A percentile compares a stretch with the other conserved stretches of the same genome.
Conservation (phyloP, 2,888 invertebrate genomes). For the Eilema griseolum region DNA sequence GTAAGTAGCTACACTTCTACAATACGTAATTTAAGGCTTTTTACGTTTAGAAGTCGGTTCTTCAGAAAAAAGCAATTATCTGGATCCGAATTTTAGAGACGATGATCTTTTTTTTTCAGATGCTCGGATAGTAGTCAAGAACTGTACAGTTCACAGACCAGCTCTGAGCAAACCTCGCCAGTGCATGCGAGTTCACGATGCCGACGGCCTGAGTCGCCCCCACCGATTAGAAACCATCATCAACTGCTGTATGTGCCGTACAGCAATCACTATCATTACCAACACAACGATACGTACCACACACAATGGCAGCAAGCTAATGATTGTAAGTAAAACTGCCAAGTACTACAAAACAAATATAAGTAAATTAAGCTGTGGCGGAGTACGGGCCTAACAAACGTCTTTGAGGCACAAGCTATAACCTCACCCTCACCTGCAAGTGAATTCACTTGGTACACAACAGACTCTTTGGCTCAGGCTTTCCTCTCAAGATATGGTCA, state of each 20-base stretch:
- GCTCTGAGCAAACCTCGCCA: slow-evolving; percentile 82
- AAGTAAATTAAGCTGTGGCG: no score
- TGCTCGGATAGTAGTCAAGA: slow-evolving; percentile 83
- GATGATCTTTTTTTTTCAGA: slow-evolving; percentile 53
- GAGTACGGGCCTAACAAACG: no score
- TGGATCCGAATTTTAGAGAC: neutral
- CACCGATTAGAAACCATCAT: slow-evolving; percentile 89
- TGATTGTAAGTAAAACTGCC: slow-evolving; percentile 68
- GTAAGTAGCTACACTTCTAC: slow-evolving; percentile 54
- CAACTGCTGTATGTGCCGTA: slow-evolving; percentile 91
- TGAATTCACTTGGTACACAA: neutral
- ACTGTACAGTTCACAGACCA: slow-evolving; percentile 81
- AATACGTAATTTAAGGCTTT: no score
- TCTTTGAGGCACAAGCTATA: neutral
- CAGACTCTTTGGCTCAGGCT: no score
- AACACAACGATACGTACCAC: slow-evolving; percentile 68
- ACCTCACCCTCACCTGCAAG: neutral
- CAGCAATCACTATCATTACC: slow-evolving; percentile 81
- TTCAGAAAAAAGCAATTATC: neutral
- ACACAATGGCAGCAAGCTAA: slow-evolving; percentile 69
- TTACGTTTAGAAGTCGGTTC: no score
- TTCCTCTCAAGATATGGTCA: neutral
- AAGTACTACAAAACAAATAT: neutral
- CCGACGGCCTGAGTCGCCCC: slow-evolving; percentile 90
- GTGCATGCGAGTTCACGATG: slow-evolving; percentile 71